Evolutionary conservation across 1,140 invertebrate species (phyloP).

Genomic region (Euschistus heros): DNA sequence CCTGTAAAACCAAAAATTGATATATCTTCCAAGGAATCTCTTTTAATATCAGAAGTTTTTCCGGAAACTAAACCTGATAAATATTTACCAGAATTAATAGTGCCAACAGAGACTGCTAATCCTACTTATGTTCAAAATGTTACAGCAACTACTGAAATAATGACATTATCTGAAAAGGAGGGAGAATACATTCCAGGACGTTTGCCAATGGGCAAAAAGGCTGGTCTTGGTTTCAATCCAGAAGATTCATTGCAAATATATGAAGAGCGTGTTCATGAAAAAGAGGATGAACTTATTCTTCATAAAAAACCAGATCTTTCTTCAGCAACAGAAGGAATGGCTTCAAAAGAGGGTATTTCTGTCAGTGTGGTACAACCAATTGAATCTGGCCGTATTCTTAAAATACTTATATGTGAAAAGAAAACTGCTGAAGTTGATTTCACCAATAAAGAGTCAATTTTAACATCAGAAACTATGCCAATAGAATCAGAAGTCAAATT

Average conservation of each 20-base stretch:
- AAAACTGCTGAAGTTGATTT: slow-evolving; percentile 45
- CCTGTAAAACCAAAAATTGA: slow-evolving; percentile 45
- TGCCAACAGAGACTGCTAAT: slow-evolving; percentile 62
- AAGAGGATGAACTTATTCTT: slow-evolving; percentile 45
- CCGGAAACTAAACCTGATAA: slow-evolving; percentile 60
- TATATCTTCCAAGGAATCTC: slow-evolving; percentile 46
- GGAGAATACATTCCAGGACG: slow-evolving; percentile 42
- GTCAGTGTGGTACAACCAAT: slow-evolving; percentile 47
- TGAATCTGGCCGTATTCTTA: slow-evolving; percentile 45
- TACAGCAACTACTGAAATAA: slow-evolving; percentile 47
- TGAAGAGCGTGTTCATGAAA: slow-evolving; percentile 46
- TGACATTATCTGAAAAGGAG: slow-evolving; percentile 52
- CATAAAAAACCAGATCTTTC: slow-evolving; percentile 39
- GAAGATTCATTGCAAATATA: slow-evolving; percentile 50
- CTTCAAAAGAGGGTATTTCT: slow-evolving; percentile 45
- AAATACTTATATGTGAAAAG: slow-evolving; percentile 36
- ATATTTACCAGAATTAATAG: slow-evolving; percentile 64
- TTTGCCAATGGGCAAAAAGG: slow-evolving; percentile 47
- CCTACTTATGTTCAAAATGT: slow-evolving; percentile 51
- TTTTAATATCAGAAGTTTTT: slow-evolving; percentile 53
- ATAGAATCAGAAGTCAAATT: slow-evolving; percentile 49
- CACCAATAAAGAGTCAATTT: slow-evolving; percentile 44
- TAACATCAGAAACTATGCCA: slow-evolving; percentile 43
- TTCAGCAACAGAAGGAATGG: slow-evolving; percentile 43
- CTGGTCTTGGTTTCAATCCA: slow-evolving; percentile 44